Base-by-base conservation (phyloP, 2,888 invertebrate species). In the Lamproptera curius region DNA sequence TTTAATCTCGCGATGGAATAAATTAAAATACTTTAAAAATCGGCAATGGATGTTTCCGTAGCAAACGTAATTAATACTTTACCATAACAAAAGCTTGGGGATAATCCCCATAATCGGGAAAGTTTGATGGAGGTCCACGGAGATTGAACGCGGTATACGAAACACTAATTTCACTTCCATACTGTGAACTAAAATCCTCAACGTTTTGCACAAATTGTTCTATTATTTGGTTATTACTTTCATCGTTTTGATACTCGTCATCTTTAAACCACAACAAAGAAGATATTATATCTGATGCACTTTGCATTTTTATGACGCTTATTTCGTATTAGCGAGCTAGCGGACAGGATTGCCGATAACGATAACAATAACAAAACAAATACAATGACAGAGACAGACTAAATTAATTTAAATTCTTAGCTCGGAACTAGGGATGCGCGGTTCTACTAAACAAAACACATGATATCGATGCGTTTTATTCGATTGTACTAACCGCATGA, bases 41-140 rank as follows among this genome's bases (percentile, higher is more conserved):
- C n/a, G n/a, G n/a, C n/a, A n/a, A n/a, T n/a, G n/a, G n/a, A n/a
- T n/a, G n/a, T n/a, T n/a, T n/a, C n/a, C n/a, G n/a, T n/a, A n/a
- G n/a, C n/a, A n/a, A n/a, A n/a, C n/a, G n/a, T n/a, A n/a, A 5
- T 20, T 20, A 23, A 35, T 31, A 28, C 33, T 89, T 88, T 87
- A 97, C 97, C 92, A 97, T 93, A 49, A 95, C 94, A 86, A 94
- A 97, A 10, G 96, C 93, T 76, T 96, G 93, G 8, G 96, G 95
- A 85, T 94, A 97, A 73, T 97, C 97, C 13, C 97, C 97, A 76
- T 97, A 97, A 54, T 92, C 91, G 0, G 97, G 97, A 85, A 93
- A 97, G 73, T 94, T 94, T 16, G 92, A 92, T 9, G 95, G 95
- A 60, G 93, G 92, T 6, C 97, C 96, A 42, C 93, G 92, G 48